phyloP scores from a whole-genome alignment of 2,888 invertebrate species.

The Scelioninae gen. 1 region DNA sequence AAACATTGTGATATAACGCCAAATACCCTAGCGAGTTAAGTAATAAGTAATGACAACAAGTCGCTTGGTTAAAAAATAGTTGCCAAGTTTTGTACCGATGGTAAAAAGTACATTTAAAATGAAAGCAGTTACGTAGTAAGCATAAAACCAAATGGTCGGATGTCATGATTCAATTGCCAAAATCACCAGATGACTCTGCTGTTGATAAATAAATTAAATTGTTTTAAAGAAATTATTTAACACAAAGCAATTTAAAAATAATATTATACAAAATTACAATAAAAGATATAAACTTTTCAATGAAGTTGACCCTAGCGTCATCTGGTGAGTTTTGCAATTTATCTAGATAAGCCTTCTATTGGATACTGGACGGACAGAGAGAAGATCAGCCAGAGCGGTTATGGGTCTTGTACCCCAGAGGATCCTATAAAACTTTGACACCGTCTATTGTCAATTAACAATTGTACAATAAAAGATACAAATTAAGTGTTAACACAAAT shows the following conservation, averaged over 20 bases:
- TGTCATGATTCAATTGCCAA: neutral
- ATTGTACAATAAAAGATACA: slow-evolving; percentile 29
- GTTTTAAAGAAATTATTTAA: too few relatives aligned
- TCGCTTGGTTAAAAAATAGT: slow-evolving; percentile 22
- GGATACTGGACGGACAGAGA: slow-evolving; percentile 57
- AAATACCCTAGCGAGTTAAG: neutral
- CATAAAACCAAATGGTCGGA: slow-evolving; percentile 25
- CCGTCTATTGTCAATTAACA: slow-evolving; percentile 26
- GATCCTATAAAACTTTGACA: slow-evolving; percentile 36
- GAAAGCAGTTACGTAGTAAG: slow-evolving; percentile 36
- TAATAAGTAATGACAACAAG: slow-evolving; percentile 13
- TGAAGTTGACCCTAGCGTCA: too few relatives aligned
- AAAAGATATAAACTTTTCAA: too few relatives aligned
- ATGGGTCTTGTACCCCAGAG: slow-evolving; percentile 31
- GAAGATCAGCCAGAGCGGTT: slow-evolving; percentile 46
- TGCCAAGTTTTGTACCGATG: slow-evolving; percentile 12
- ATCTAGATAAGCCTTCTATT: slow-evolving; percentile 22
- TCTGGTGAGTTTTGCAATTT: neutral
- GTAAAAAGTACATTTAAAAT: slow-evolving; percentile 15
- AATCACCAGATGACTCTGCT: slow-evolving; percentile 2
- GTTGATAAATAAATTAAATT: too few relatives aligned
- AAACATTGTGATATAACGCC: neutral
- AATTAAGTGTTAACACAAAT: slow-evolving; percentile 57
- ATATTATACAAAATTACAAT: too few relatives aligned
- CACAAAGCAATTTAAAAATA: too few relatives aligned